Evolutionary conservation across 23 tunicate species (phyloP).

Genomic region (Diplosoma virens): DNA sequence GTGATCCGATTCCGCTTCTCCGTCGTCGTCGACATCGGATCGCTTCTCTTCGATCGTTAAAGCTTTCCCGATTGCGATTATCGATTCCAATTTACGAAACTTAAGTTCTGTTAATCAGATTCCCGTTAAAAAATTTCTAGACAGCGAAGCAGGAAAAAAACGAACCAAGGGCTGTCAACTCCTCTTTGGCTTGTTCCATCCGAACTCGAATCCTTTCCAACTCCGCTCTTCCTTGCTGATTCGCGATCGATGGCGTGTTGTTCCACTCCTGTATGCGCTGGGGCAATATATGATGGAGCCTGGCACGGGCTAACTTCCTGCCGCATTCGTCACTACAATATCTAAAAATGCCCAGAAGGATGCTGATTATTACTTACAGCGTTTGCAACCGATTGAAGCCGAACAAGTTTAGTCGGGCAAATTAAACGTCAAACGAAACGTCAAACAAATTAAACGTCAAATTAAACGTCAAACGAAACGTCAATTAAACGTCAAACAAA

Average conservation of each 20-base stretch:
- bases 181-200: conserved; percentile 74
- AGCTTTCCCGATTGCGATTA: conserved; percentile 53
- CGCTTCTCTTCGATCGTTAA: conserved; percentile 36
- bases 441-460: too few relatives aligned
- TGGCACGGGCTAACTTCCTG: conserved; percentile 43
- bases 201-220: conserved; percentile 67
- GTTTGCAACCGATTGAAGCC: neutral
- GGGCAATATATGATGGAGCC: conserved; percentile 63
- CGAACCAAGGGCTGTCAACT: conserved; percentile 62
- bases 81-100: conserved; percentile 57
- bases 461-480: too few relatives aligned
- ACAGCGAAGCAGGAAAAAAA: neutral
- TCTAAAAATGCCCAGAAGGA: too few relatives aligned
- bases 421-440: too few relatives aligned
- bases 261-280: conserved; percentile 75
- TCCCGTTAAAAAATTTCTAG: neutral
- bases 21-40: conserved; percentile 53
- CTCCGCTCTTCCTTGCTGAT: conserved; percentile 70
- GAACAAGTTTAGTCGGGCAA: neutral
- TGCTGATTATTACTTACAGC: too few relatives aligned
- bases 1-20: conserved; percentile 65
- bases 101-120: conserved; percentile 40
- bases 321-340: conserved; percentile 88
- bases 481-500: too few relatives aligned
- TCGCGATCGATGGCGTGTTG: conserved; percentile 75